phyloP scores from a whole-genome alignment of 2,113 vertebrate genomes.

The Megaleporinus macrocephalus region DNA sequence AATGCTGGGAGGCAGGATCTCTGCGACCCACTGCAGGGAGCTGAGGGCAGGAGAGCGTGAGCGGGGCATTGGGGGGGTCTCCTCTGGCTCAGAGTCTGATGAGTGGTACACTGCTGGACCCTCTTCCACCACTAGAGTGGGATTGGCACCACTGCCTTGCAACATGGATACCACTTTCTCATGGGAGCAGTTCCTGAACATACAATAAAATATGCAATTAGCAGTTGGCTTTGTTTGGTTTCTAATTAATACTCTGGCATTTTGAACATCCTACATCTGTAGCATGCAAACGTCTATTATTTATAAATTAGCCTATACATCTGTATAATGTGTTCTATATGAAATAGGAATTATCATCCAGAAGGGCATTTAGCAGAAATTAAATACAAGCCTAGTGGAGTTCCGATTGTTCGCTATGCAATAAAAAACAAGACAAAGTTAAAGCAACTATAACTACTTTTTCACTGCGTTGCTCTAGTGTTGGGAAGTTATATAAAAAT shows the following conservation, averaged over 20 bases:
- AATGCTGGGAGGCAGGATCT: constrained; percentile 96
- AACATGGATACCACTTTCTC: constrained; percentile 99
- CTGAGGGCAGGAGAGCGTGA: constrained; percentile 88
- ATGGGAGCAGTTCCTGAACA: constrained; percentile 92
- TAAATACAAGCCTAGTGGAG: not conserved
- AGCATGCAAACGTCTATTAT: too few relatives aligned
- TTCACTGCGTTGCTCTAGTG: not conserved
- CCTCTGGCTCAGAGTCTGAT: constrained; percentile 84
- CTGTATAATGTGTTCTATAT: not conserved
- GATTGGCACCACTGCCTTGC: constrained; percentile 96
- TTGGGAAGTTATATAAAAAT: too few relatives aligned
- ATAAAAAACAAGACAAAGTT: not conserved
- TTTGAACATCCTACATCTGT: too few relatives aligned
- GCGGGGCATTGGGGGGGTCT: constrained; percentile 70
- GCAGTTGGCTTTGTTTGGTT: not conserved
- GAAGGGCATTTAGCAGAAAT: not conserved
- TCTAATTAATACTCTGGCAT: not conserved
- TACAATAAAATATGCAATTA: not conserved
- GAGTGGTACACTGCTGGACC: constrained; percentile 83
- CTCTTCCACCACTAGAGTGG: constrained; percentile 94
- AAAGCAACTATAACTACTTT: not conserved
- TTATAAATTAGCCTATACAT: not conserved
- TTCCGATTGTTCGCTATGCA: not conserved
- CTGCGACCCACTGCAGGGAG: constrained; percentile 96
- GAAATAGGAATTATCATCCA: not conserved